phyloP scores from a whole-genome alignment of 2,888 invertebrate species.

The Ormyrus nitidulus region DNA sequence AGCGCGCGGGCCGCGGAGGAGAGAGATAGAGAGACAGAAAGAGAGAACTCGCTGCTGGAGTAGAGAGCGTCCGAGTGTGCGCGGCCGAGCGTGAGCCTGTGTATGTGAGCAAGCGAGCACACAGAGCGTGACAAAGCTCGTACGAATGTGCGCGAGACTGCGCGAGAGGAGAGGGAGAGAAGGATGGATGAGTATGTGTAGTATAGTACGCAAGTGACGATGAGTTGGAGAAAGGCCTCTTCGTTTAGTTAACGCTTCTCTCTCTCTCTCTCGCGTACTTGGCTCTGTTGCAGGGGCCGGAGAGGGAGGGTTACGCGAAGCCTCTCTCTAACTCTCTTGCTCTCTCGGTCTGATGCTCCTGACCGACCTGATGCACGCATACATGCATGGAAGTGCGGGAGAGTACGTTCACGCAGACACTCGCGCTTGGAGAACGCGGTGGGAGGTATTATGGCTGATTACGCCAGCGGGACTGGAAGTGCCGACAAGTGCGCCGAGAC shows the following conservation, averaged over 20 bases:
- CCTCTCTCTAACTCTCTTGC: background rate
- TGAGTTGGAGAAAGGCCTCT: conserved; percentile 37
- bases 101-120: background rate
- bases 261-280: background rate
- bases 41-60: background rate
- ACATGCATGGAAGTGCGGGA: background rate
- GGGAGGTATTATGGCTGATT: conserved; percentile 51
- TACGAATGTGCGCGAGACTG: conserved; percentile 50
- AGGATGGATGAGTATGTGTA: conserved; percentile 12
- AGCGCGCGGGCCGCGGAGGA: conserved; percentile 28
- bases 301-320: background rate
- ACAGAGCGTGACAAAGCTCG: conserved; percentile 53
- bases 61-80: background rate
- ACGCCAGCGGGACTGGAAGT: conserved; percentile 33
- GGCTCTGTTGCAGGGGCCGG: background rate
- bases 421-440: conserved; percentile 2
- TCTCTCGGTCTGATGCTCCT: background rate
- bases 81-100: no score
- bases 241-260: background rate
- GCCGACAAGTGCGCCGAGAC: conserved; percentile 38
- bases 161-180: conserved; percentile 37
- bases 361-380: background rate
- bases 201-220: conserved; percentile 39
- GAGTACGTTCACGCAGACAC: background rate
- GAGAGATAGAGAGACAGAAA: conserved; percentile 1